These are phyloP conservation scores for Heliconius erato DNA, from an alignment of 2,888 invertebrate species.

Conservation along the genomic window DNA sequence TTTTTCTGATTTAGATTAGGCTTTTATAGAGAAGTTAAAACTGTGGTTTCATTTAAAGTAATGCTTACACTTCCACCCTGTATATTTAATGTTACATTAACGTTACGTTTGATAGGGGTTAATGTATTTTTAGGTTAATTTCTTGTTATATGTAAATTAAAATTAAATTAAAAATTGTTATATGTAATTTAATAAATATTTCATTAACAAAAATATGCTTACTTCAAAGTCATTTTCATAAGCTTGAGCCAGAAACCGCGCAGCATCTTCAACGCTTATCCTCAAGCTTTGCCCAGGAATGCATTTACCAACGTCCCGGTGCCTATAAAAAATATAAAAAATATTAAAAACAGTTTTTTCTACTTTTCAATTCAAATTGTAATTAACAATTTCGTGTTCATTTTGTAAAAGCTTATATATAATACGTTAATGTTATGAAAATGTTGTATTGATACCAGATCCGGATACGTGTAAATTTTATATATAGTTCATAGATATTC, in stretches of 20 bases:
- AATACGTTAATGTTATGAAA: too few species aligned
- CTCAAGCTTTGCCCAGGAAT: conserved; percentile 86
- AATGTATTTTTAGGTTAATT: neutral
- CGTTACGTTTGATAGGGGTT: neutral
- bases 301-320: conserved; percentile 84
- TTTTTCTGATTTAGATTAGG: too few species aligned
- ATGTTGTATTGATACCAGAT: neutral
- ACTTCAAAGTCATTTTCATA: conserved; percentile 80
- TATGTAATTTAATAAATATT: neutral
- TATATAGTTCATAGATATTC: neutral
- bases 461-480: neutral
- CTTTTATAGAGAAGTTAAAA: too few species aligned
- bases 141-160: too few species aligned
- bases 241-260: conserved; percentile 71
- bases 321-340: conserved; percentile 58
- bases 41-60: too few species aligned
- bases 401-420: too few species aligned
- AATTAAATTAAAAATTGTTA: too few species aligned
- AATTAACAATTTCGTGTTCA: too few species aligned
- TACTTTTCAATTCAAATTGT: too few species aligned
- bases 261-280: conserved; percentile 77
- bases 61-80: too few species aligned
- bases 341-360: too few species aligned
- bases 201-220: conserved; percentile 46
- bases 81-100: neutral